Conservation (phyloP, 2,113 vertebrate genomes). For the Pontoporia blainvillei region DNA sequence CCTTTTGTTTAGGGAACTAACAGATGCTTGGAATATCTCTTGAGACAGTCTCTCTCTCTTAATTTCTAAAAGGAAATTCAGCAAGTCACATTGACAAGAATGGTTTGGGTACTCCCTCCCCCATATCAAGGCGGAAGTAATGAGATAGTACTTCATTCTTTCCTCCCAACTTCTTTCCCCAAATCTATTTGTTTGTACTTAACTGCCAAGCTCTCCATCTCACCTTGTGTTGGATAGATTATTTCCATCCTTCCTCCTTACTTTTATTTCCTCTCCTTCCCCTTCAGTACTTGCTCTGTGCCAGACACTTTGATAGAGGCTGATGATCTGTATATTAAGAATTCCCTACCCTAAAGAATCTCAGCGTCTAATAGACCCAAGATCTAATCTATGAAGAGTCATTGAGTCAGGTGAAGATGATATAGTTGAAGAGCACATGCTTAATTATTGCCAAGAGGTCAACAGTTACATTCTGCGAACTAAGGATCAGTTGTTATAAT, state of each 20-base stretch:
- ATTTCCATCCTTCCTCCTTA: not conserved
- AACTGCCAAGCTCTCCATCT: not conserved
- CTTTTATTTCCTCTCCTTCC: not conserved
- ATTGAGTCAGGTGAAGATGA: not conserved
- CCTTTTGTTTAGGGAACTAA: not conserved
- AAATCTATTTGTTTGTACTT: not conserved
- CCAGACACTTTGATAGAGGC: not conserved
- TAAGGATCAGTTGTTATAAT: not conserved
- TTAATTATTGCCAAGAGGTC: constrained; percentile 14
- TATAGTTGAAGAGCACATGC: not conserved
- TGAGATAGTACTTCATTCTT: not conserved
- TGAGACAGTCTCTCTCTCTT: not conserved
- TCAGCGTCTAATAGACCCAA: not conserved
- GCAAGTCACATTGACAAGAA: not conserved
- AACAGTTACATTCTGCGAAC: not conserved
- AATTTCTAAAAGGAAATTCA: not conserved
- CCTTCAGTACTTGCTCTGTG: not conserved
- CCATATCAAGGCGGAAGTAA: not conserved
- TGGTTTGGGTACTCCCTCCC: not conserved
- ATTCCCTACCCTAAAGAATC: not conserved
- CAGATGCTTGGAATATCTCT: not conserved
- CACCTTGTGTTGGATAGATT: not conserved
- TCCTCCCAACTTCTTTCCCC: not conserved
- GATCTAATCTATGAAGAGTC: not conserved
- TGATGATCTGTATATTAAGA: not conserved